Evolutionary conservation across 2,113 vertebrate species (phyloP).

Genomic region (Gulo gulo): DNA sequence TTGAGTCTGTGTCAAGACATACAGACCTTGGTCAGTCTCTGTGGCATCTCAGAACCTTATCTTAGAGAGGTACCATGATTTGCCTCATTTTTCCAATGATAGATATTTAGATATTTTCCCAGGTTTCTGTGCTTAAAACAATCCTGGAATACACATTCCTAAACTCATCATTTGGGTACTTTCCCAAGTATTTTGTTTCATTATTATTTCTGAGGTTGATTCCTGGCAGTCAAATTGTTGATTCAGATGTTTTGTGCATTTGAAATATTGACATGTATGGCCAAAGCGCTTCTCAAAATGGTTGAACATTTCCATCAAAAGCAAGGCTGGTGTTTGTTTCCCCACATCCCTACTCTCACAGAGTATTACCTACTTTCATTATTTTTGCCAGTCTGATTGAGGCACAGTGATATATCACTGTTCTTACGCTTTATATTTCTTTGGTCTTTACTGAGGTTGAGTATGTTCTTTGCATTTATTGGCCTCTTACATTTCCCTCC

Average conservation of each 20-base stretch:
- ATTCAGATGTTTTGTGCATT: not conserved
- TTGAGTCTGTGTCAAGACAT: not conserved
- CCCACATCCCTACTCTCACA: not conserved
- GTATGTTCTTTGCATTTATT: not conserved
- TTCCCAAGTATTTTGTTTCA: not conserved
- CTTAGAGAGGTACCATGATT: not conserved
- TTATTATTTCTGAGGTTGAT: not conserved
- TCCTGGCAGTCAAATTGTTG: not conserved
- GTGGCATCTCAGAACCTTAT: not conserved
- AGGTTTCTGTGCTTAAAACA: not conserved
- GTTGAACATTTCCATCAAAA: not conserved
- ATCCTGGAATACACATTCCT: not conserved
- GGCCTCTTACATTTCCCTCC: not conserved
- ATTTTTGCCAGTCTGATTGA: not conserved
- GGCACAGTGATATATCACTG: not conserved
- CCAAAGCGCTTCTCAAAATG: not conserved
- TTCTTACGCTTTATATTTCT: not conserved
- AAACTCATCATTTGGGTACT: not conserved
- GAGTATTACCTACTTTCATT: not conserved
- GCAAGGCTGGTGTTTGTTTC: not conserved
- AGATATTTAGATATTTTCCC: not conserved
- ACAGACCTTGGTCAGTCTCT: not conserved
- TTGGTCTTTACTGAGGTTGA: not conserved
- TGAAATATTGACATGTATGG: not conserved
- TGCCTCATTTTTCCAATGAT: not conserved